phyloP scores from a whole-genome alignment of 2,888 invertebrate genomes.

The Conchocele bisecta region DNA sequence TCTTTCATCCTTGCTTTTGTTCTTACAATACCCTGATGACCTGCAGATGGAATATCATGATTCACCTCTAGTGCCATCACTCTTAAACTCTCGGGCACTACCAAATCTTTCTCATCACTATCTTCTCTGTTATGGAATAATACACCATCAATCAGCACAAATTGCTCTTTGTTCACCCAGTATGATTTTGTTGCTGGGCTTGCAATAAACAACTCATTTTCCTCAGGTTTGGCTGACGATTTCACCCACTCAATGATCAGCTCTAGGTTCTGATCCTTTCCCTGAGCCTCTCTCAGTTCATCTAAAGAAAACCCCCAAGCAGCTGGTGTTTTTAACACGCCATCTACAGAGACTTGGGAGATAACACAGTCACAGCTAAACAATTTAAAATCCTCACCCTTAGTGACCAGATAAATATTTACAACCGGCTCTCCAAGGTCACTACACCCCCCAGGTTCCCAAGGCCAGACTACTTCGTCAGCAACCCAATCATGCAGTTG shows the following conservation, averaged over 20 bases:
- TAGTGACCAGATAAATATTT: too few species aligned
- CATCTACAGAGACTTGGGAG: too few species aligned
- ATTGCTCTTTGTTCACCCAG: slow-evolving; percentile 11
- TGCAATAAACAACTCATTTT: neutral
- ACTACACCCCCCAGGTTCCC: too few species aligned
- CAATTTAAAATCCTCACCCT: too few species aligned
- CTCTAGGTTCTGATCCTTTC: neutral
- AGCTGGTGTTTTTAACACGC: too few species aligned
- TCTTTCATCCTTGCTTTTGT: slow-evolving; percentile 13
- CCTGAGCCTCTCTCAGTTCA: too few species aligned
- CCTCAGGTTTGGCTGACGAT: neutral
- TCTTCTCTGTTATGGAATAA: neutral
- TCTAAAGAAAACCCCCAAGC: too few species aligned
- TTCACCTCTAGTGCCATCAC: neutral
- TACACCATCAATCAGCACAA: neutral
- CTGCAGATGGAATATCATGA: slow-evolving; percentile 14
- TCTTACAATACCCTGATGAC: slow-evolving; percentile 18
- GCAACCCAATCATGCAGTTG: too few species aligned
- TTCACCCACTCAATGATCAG: slow-evolving; percentile 4
- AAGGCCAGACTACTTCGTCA: too few species aligned
- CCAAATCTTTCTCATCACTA: neutral
- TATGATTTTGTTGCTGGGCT: slow-evolving; percentile 18
- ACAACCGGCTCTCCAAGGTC: too few species aligned
- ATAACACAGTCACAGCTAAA: too few species aligned
- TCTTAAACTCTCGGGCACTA: neutral